phyloP scores from a whole-genome alignment of 2,113 vertebrate genomes.

The Phasianus colchicus region DNA sequence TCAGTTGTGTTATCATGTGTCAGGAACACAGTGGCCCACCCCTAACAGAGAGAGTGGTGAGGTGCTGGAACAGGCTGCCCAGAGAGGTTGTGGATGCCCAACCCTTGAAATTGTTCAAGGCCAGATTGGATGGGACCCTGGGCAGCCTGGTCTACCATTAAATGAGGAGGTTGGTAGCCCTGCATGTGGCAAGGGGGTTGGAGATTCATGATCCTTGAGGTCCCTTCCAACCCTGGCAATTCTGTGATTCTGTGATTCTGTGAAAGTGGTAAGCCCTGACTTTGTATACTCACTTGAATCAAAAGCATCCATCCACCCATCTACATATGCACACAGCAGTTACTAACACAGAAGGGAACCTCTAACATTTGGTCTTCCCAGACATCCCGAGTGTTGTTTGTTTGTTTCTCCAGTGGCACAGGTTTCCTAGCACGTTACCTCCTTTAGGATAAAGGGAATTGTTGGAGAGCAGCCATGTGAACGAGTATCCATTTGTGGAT shows the following conservation, averaged over 20 bases:
- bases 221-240: too few species aligned
- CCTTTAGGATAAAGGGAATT: not conserved
- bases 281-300: not conserved
- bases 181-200: too few species aligned
- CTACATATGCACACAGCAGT: not conserved
- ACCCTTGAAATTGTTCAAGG: too few species aligned
- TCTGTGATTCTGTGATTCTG: too few species aligned
- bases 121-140: too few species aligned
- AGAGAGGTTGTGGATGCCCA: too few species aligned
- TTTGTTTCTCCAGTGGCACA: slow-evolving; percentile 30
- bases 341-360: not conserved
- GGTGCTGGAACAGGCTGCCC: too few species aligned
- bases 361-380: not conserved
- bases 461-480: not conserved
- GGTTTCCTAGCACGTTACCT: slow-evolving; percentile 4
- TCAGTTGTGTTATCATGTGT: not conserved
- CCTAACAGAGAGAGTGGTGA: not conserved
- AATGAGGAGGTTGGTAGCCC: too few species aligned
- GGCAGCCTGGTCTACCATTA: too few species aligned
- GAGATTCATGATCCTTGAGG: too few species aligned
- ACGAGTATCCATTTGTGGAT: slow-evolving; percentile 48
- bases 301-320: not conserved
- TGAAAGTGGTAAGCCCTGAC: not conserved
- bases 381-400: not conserved
- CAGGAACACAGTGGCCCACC: not conserved